Base-by-base conservation (phyloP, 1,140 invertebrate genomes). In the Reticulitermes speratus region DNA sequence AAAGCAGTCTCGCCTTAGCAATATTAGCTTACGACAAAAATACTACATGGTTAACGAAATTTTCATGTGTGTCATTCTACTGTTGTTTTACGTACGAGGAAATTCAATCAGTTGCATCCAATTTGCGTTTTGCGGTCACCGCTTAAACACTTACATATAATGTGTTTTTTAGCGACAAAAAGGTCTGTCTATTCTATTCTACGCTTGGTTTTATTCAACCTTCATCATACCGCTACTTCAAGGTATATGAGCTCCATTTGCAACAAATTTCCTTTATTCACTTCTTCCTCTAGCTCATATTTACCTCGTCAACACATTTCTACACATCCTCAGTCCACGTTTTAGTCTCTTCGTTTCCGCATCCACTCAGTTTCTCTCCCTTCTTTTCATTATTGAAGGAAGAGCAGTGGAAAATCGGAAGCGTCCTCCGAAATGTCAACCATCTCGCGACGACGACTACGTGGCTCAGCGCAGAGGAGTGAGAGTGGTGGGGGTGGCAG, bases 361-460 rank as follows among this genome's bases (percentile, higher is more conserved):
- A 11, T 75, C 25, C 65, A 30, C 65, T 75, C 65, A n/a, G n/a
- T 30, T 6, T 75, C n/a, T 30, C 65, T 75, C 65, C 65, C 65
- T 75, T 65, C 59, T 65, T 75, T 75, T 75, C 65, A 75, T 75
- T 75, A 75, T 75, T 75, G 65, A 25, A 30, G 65, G 65, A 75
- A 75, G 65, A 75, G 65, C 65, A 75, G 65, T 75, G 65, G 65
- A 75, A 75, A 75, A 75, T 75, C 65, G 65, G 65, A 75, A 75
- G n/a, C 65, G 65, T 75, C 25, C 65, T n/a, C 65, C 25, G 65
- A 75, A 75, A 75, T 75, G 65, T 75, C 65, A 75, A 75, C 65
- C 65, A 75, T 75, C 65, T 30, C 25, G 65, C 55, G 59, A 23
- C 25, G 65, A 75, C 65, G 65, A 55, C 52, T 48, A 7, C 9